Conservation (phyloP, 2,113 vertebrate species). For the Chaetodon auriga region DNA sequence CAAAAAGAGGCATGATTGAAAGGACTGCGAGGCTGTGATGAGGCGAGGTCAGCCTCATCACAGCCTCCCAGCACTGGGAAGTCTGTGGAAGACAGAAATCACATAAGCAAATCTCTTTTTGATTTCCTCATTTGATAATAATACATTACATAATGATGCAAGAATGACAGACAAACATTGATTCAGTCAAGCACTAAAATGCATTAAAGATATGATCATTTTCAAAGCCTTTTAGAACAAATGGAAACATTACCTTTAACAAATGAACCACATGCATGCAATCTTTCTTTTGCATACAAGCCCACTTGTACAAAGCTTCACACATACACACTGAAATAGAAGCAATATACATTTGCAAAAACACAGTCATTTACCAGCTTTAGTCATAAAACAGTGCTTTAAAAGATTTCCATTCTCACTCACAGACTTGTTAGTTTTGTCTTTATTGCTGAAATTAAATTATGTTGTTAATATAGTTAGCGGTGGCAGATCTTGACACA, state of each 20-base stretch:
- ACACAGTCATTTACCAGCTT: background rate
- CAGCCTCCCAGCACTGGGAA: background rate
- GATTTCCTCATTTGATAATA: slow-evolving; percentile 62
- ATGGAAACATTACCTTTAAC: slow-evolving; percentile 39
- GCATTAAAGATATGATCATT: slow-evolving; percentile 40
- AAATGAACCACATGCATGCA: slow-evolving; percentile 11
- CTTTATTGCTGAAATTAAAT: background rate
- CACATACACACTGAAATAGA: slow-evolving; percentile 2
- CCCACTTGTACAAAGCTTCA: background rate
- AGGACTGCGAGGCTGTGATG: slow-evolving; percentile 28
- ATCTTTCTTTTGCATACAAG: slow-evolving; percentile 1
- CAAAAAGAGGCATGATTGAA: slow-evolving; percentile 73
- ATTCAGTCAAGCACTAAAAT: slow-evolving; percentile 23
- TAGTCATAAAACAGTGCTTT: no score
- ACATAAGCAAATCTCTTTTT: slow-evolving; percentile 56
- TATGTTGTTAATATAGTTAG: background rate
- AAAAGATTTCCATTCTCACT: no score
- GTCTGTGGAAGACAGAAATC: slow-evolving; percentile 32
- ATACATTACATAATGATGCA: slow-evolving; percentile 42
- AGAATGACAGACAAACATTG: slow-evolving; percentile 29
- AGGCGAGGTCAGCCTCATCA: slow-evolving; percentile 25
- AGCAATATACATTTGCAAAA: background rate
- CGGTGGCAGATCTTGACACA: background rate
- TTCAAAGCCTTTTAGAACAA: slow-evolving; percentile 40
- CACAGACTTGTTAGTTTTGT: background rate